Percentiles rank a stretch among this genome's conserved stretches.
Conservation (phyloP, 2,113 vertebrate genomes). For the Sapajus apella region DNA sequence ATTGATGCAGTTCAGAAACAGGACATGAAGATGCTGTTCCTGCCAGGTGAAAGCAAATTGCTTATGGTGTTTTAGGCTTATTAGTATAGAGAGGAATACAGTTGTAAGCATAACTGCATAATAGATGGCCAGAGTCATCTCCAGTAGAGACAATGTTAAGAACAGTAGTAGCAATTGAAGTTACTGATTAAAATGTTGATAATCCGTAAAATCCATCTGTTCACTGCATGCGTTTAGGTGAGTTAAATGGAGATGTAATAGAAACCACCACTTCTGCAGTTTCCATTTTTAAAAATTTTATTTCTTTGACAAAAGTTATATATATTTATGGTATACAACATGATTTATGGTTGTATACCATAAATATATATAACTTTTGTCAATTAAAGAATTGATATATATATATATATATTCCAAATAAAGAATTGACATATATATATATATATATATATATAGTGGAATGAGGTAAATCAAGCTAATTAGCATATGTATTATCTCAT, state of each 20-base stretch:
- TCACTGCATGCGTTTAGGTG: background rate
- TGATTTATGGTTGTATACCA: background rate
- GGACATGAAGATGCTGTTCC: background rate
- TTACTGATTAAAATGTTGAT: background rate
- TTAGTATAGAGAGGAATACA: background rate
- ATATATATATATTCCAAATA: background rate
- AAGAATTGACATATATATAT: too few relatives aligned
- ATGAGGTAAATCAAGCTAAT: background rate
- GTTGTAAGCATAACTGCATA: background rate
- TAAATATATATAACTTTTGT: too few relatives aligned
- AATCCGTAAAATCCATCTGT: background rate
- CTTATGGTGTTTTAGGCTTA: background rate
- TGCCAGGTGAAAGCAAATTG: background rate
- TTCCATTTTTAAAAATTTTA: slow-evolving; percentile 21
- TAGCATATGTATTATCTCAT: background rate
- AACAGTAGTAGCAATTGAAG: background rate
- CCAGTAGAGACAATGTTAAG: background rate
- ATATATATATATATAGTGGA: background rate
- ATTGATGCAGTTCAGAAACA: background rate
- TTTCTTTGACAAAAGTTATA: background rate
- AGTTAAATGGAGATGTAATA: background rate
- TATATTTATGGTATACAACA: background rate
- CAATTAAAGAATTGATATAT: too few relatives aligned
- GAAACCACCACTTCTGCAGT: background rate
- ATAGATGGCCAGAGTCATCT: background rate